These are phyloP conservation scores for Nesometra sesokonis DNA, from an alignment of 35 echinoderm and acorn worm genomes.

Conservation along the genomic window DNA sequence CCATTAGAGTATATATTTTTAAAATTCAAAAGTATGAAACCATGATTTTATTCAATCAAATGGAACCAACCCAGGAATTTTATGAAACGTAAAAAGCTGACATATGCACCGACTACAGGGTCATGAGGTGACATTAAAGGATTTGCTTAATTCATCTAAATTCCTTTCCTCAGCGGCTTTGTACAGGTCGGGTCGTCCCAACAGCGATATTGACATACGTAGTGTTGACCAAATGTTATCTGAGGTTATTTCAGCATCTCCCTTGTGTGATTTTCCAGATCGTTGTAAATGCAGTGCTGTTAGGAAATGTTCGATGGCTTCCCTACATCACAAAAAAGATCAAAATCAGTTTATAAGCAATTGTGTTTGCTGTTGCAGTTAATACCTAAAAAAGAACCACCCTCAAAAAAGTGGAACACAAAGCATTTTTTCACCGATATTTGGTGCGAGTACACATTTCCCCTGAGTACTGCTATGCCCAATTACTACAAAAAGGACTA, in stretches of 20 bases:
- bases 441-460: too few species aligned
- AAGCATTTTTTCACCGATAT: too few species aligned
- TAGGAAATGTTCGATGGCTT: conserved; percentile 91
- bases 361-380: too few species aligned
- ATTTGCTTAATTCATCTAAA: conserved; percentile 44
- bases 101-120: background rate
- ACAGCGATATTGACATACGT: conserved; percentile 80
- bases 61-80: background rate
- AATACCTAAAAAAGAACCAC: too few species aligned
- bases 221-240: conserved; percentile 94
- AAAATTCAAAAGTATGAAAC: background rate
- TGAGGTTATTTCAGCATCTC: conserved; percentile 69
- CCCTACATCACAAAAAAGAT: conserved; percentile 27
- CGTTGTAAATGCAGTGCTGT: conserved; percentile 72
- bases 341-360: too few species aligned
- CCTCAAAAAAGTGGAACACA: too few species aligned
- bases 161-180: conserved; percentile 57
- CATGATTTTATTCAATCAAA: background rate
- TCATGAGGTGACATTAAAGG: conserved; percentile 60
- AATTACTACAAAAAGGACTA: too few species aligned
- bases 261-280: conserved; percentile 48
- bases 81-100: background rate
- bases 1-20: too few species aligned
- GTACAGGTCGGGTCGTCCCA: conserved; percentile 59
- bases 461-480: too few species aligned